phyloP scores from a whole-genome alignment of 1,140 invertebrate species.

The Drosophila miranda region DNA sequence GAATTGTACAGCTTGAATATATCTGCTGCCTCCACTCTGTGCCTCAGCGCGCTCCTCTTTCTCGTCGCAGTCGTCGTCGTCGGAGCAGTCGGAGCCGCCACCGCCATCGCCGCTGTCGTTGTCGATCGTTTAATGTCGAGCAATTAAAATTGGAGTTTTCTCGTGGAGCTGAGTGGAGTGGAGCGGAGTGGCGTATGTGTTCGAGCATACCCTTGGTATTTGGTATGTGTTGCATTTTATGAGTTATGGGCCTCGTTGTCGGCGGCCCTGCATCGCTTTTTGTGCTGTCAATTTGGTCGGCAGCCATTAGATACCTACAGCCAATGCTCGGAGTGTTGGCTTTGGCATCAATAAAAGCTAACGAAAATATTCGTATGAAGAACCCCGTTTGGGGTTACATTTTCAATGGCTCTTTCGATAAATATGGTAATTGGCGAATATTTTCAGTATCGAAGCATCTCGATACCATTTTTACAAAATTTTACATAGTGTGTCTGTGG shows the following conservation, averaged over 20 bases:
- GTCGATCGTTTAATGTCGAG: constrained; percentile 79
- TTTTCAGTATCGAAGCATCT: too few species aligned
- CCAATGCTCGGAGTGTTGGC: constrained; percentile 6
- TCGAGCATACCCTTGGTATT: constrained; percentile 47
- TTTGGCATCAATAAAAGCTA: background rate
- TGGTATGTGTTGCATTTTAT: constrained; percentile 48
- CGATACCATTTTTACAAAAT: too few species aligned
- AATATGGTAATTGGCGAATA: too few species aligned
- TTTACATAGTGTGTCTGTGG: too few species aligned
- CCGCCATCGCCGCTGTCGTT: constrained; percentile 16
- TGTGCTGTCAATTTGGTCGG: constrained; percentile 50
- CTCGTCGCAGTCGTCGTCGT: constrained; percentile 21
- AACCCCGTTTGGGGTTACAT: background rate
- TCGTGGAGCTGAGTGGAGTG: constrained; percentile 43
- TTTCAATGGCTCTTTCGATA: too few species aligned
- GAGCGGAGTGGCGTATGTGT: constrained; percentile 7
- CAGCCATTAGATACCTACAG: constrained; percentile 42
- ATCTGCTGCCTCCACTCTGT: too few species aligned
- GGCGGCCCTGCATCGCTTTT: constrained; percentile 47
- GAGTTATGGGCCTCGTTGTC: constrained; percentile 65
- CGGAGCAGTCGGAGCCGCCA: constrained; percentile 18
- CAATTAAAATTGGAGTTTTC: constrained; percentile 76
- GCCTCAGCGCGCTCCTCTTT: too few species aligned
- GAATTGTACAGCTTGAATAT: constrained; percentile 26
- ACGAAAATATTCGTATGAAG: background rate